These are phyloP conservation scores for Sylvia borin DNA, from an alignment of 2,797 vertebrate species.

Conservation along the genomic window DNA sequence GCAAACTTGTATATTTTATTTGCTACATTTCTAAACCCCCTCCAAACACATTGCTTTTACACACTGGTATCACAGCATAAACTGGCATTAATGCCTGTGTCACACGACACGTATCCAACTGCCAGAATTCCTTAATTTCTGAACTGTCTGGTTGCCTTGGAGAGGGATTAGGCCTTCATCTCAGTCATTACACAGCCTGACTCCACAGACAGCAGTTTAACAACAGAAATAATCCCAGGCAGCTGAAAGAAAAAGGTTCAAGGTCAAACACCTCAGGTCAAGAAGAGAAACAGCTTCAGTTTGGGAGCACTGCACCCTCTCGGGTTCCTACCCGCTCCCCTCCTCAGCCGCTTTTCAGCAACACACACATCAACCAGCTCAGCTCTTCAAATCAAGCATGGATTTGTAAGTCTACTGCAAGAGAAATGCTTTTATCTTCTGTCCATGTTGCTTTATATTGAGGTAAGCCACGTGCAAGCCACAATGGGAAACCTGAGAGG, in stretches of 20 bases:
- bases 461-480: not conserved
- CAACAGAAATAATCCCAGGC: not conserved
- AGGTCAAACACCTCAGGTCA: not conserved
- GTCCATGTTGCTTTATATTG: fast-evolving
- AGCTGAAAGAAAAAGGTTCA: not conserved
- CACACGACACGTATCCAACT: not conserved
- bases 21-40: not conserved
- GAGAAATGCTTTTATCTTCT: not conserved
- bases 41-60: not conserved
- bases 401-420: not conserved
- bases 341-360: not conserved
- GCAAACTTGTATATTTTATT: not conserved
- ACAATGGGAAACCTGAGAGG: not conserved
- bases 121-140: conserved; percentile 45
- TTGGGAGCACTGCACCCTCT: not conserved
- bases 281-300: not conserved
- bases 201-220: not conserved
- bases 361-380: not conserved
- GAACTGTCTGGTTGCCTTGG: conserved; percentile 28
- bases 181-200: not conserved
- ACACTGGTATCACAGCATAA: not conserved
- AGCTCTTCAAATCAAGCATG: not conserved
- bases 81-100: not conserved
- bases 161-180: not conserved
- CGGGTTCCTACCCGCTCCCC: not conserved